phyloP scores from a whole-genome alignment of 2,797 vertebrate species.

The Tapera naevia region DNA sequence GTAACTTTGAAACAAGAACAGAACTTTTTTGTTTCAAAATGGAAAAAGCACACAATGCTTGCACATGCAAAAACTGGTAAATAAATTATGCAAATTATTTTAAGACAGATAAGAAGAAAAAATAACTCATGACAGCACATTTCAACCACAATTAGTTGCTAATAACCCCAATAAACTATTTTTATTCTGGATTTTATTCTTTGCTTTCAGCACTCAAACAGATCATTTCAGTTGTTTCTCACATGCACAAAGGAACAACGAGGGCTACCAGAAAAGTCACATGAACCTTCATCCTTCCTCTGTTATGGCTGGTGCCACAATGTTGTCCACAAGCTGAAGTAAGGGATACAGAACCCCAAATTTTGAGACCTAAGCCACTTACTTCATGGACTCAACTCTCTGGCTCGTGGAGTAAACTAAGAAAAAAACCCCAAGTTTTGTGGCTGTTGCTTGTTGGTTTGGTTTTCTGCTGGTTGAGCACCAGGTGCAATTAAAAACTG shows the following conservation, averaged over 20 bases:
- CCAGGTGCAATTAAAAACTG: neutral
- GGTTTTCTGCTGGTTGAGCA: neutral
- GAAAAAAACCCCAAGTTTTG: neutral
- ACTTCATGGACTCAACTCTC: neutral
- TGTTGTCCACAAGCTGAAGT: neutral
- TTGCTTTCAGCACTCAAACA: neutral
- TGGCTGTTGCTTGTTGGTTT: neutral
- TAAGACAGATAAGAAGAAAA: neutral
- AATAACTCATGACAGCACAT: neutral
- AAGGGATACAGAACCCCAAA: neutral
- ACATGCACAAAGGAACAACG: neutral
- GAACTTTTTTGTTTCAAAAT: neutral
- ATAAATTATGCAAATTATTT: neutral
- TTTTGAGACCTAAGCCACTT: neutral
- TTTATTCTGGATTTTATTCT: neutral
- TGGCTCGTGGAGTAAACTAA: neutral
- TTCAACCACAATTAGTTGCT: neutral
- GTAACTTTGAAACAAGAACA: neutral
- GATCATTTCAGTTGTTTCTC: neutral
- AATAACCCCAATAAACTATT: constrained; percentile 3
- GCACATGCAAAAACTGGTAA: neutral
- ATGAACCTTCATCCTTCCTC: neutral
- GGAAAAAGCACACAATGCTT: neutral
- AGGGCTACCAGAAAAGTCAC: neutral
- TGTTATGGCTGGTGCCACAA: accelerated